Base-by-base conservation (phyloP, 2,888 invertebrate species). In the Cosmorhoe ocellata region DNA sequence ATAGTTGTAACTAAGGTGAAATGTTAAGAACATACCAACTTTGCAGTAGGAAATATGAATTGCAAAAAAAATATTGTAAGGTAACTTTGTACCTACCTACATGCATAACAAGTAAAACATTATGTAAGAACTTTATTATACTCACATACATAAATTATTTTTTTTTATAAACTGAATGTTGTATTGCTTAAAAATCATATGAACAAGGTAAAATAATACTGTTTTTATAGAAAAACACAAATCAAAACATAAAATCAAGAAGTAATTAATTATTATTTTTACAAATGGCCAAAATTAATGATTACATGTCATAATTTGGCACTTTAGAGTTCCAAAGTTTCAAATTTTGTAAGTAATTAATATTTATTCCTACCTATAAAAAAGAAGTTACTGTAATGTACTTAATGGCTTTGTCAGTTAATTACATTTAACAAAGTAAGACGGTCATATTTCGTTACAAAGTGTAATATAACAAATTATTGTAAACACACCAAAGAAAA, bases 401-500 rank as follows among this genome's bases (percentile, higher is more conserved):
- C 2, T 2, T 30, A 26, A 37, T n/a, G 27, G 28, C 28, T 48
- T 30, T 40, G 32, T 40, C 14, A 10, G 18, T 27, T 37, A 39
- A 43, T 18, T 18, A 18, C 3, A 18, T 18, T 18, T 40, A 46
- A 13, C 28, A 43, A 48, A 50, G 28, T 30, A 50, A 38, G 54
- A 48, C 51, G 45, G 18, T n/a, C n/a, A n/a, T n/a, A n/a, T n/a
- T n/a, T n/a, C 22, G 33, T 52, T 12, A 36, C 51, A 62, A 58
- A 58, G 44, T 59, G 42, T 39, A 33, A 58, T 45, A 39, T 58
- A 49, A 2, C 30, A 40, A 48, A 32, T 33, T 41, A 60, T 49
- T 60, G 56, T 31, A 65, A 69, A 69, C 80, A 82, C 81, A 82
- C 82, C 82, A 79, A 79, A 79, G 63, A 75, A 79, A 81, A 79